Percentiles rank a stretch among this genome's conserved stretches.
These are phyloP conservation scores for Hemibates koningsi DNA, from an alignment of 2,113 vertebrate genomes.

Conservation along the genomic window DNA sequence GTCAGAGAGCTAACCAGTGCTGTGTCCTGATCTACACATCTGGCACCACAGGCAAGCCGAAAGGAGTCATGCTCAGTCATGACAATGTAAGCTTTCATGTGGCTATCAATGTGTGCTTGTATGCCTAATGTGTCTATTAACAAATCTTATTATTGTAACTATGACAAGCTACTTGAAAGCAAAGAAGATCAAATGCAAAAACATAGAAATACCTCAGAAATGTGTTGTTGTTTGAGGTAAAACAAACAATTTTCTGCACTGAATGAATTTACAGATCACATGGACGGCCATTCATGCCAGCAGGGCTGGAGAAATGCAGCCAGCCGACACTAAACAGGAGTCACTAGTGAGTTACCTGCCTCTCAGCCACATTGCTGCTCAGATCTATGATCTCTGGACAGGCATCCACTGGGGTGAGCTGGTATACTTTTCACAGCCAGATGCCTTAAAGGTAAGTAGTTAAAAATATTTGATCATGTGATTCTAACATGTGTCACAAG, in stretches of 20 bases:
- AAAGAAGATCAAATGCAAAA: background rate
- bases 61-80: conserved; percentile 90
- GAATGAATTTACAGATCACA: conserved; percentile 72
- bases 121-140: background rate
- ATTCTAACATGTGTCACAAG: background rate
- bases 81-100: conserved; percentile 75
- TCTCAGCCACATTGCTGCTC: conserved; percentile 85
- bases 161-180: background rate
- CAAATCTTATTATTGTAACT: background rate
- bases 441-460: conserved; percentile 82
- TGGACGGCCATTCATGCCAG: conserved; percentile 81
- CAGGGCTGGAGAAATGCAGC: conserved; percentile 74
- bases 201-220: background rate
- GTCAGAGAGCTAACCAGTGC: conserved; percentile 80
- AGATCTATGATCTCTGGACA: conserved; percentile 87
- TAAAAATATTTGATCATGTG: background rate
- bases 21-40: conserved; percentile 85
- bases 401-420: conserved; percentile 84
- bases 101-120: background rate
- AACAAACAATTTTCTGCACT: background rate
- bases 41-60: conserved; percentile 82
- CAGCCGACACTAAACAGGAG: conserved; percentile 80
- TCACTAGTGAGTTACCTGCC: conserved; percentile 84
- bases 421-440: conserved; percentile 83
- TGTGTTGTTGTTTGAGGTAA: rapidly evolving